These are phyloP conservation scores for Muraenolepis orangiensis DNA, from an alignment of 2,797 vertebrate genomes.

Conservation along the genomic window DNA sequence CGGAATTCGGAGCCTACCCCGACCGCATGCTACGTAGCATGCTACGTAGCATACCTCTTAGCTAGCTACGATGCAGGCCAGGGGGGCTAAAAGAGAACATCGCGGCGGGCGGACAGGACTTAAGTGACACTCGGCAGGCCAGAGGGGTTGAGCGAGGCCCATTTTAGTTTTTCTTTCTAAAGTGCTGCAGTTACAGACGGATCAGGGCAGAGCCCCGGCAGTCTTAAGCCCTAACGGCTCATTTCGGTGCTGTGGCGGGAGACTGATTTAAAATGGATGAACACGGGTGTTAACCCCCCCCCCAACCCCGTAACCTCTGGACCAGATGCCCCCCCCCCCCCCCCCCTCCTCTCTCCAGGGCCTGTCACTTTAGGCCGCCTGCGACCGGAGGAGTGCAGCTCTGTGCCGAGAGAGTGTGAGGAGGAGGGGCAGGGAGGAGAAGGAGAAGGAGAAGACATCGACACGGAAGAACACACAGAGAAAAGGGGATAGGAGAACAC, in stretches of 20 bases:
- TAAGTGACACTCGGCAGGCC: slow-evolving; percentile 32
- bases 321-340: slow-evolving; percentile 49
- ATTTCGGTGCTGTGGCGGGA: slow-evolving; percentile 52
- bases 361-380: slow-evolving; percentile 39
- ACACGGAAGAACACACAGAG: too few relatives aligned
- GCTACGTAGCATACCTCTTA: too few relatives aligned
- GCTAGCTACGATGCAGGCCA: slow-evolving; percentile 17
- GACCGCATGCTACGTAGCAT: too few relatives aligned
- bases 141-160: slow-evolving; percentile 30
- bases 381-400: neutral
- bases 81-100: neutral
- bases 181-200: slow-evolving; percentile 40
- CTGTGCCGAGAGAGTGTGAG: too few relatives aligned
- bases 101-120: slow-evolving; percentile 19
- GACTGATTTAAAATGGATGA: slow-evolving; percentile 75
- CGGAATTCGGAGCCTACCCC: too few relatives aligned
- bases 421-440: too few relatives aligned
- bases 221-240: slow-evolving; percentile 49
- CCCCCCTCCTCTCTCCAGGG: slow-evolving; percentile 50
- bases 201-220: slow-evolving; percentile 19
- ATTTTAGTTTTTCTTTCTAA: too few relatives aligned
- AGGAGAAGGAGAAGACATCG: too few relatives aligned
- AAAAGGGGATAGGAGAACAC: too few relatives aligned
- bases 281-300: slow-evolving; percentile 50
- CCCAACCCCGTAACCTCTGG: slow-evolving; percentile 52